Conservation (phyloP, 35 echinoderm and acorn worm species). For the Acanthaster planci region DNA sequence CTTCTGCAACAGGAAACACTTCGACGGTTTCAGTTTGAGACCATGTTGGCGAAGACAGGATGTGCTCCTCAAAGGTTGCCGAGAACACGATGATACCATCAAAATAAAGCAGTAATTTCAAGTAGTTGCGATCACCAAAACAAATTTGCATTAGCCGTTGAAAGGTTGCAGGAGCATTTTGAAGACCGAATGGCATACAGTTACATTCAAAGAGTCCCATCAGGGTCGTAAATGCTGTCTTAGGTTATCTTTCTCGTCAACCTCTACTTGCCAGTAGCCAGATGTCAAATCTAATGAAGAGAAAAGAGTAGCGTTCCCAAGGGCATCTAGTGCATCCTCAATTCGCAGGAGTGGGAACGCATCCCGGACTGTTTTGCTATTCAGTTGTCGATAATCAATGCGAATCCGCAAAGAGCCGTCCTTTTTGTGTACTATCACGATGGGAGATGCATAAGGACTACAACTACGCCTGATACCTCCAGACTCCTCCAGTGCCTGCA, state of each 20-base stretch:
- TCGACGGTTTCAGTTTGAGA: neutral
- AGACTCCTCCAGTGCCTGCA: constrained; percentile 19
- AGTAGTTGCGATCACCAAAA: neutral
- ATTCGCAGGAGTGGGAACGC: constrained; percentile 37
- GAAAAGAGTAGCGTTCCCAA: neutral
- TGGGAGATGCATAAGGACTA: constrained; percentile 59
- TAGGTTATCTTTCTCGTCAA: too few species aligned
- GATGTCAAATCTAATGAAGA: neutral
- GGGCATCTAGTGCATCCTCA: constrained; percentile 24
- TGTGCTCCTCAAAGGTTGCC: neutral
- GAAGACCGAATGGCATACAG: too few species aligned
- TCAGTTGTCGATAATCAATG: constrained; percentile 54
- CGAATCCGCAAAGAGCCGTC: constrained; percentile 42
- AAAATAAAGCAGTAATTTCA: neutral
- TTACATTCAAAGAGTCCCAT: neutral
- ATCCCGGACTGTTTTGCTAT: constrained; percentile 44
- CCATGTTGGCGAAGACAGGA: neutral
- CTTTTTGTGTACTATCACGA: constrained; percentile 57
- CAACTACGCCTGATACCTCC: constrained; percentile 43
- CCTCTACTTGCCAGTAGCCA: too few species aligned
- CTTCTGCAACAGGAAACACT: neutral
- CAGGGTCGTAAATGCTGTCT: neutral
- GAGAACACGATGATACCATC: neutral
- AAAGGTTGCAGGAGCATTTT: neutral
- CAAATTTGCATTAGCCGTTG: neutral